phyloP scores from a whole-genome alignment of 1,140 invertebrate genomes.

The Mactra quadrangularis region DNA sequence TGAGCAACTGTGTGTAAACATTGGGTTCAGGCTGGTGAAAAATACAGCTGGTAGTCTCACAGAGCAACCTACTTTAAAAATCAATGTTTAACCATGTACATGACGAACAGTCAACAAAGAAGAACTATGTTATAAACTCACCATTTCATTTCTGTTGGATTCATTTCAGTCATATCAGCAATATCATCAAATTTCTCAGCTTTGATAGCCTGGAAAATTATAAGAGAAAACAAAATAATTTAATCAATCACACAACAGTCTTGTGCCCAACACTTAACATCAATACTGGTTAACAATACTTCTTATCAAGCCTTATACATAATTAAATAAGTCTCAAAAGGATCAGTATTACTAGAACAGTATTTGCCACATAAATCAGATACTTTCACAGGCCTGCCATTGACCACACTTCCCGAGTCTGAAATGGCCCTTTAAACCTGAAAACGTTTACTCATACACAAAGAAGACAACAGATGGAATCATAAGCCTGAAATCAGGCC shows the following conservation, averaged over 20 bases:
- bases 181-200: slow-evolving; percentile 81
- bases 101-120: too few relatives aligned
- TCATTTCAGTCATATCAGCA: slow-evolving; percentile 83
- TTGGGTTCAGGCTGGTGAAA: too few relatives aligned
- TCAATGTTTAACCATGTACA: too few relatives aligned
- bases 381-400: too few relatives aligned
- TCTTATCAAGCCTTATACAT: neutral
- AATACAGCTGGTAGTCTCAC: too few relatives aligned
- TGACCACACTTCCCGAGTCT: too few relatives aligned
- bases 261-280: neutral
- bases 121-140: slow-evolving; percentile 84
- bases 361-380: neutral
- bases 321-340: neutral
- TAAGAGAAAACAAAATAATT: neutral
- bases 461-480: too few relatives aligned
- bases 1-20: too few relatives aligned
- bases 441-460: too few relatives aligned
- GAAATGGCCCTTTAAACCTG: too few relatives aligned
- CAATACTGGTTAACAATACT: neutral
- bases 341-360: neutral
- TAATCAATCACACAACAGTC: neutral
- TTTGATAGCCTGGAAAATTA: slow-evolving; percentile 58
- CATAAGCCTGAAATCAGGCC: too few relatives aligned
- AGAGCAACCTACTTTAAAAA: too few relatives aligned
- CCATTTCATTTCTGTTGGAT: slow-evolving; percentile 86